Percentiles rank a stretch among this genome's conserved stretches.
Evolutionary conservation across 2,888 invertebrate species (phyloP).

Genomic region (Plemyria rubiginata): DNA sequence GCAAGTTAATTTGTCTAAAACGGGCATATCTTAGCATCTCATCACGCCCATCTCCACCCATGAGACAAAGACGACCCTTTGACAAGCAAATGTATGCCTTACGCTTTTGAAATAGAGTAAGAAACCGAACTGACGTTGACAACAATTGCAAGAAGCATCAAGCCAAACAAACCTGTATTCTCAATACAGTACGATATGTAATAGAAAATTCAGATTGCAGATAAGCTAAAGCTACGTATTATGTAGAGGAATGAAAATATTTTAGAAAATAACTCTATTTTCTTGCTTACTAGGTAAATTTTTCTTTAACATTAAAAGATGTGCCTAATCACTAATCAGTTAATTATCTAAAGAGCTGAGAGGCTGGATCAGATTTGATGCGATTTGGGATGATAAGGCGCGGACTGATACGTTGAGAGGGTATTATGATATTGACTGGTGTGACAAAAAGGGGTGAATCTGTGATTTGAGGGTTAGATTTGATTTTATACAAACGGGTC

Average conservation of each 20-base stretch:
- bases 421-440: constrained; percentile 47
- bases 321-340: constrained; percentile 42
- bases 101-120: not conserved
- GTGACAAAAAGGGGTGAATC: constrained; percentile 18
- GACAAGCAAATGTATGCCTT: constrained; percentile 19
- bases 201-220: too few relatives aligned
- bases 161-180: too few relatives aligned
- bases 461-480: constrained; percentile 16
- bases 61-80: not conserved
- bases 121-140: constrained; percentile 1
- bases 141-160: too few relatives aligned
- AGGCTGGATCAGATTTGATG: constrained; percentile 42
- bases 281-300: not conserved
- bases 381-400: constrained; percentile 42
- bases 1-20: constrained; percentile 25
- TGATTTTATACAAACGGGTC: constrained; percentile 5
- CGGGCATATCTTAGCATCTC: constrained; percentile 32
- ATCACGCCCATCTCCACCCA: constrained; percentile 35
- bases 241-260: not conserved
- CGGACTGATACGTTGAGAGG: constrained; percentile 23
- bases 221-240: too few relatives aligned
- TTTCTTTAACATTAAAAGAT: not conserved
- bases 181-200: too few relatives aligned
- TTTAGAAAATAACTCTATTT: constrained; percentile 1
- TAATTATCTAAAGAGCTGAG: constrained; percentile 47